Evolutionary conservation across 1,140 invertebrate species (phyloP).

Genomic region (Drosophila paulistorum): DNA sequence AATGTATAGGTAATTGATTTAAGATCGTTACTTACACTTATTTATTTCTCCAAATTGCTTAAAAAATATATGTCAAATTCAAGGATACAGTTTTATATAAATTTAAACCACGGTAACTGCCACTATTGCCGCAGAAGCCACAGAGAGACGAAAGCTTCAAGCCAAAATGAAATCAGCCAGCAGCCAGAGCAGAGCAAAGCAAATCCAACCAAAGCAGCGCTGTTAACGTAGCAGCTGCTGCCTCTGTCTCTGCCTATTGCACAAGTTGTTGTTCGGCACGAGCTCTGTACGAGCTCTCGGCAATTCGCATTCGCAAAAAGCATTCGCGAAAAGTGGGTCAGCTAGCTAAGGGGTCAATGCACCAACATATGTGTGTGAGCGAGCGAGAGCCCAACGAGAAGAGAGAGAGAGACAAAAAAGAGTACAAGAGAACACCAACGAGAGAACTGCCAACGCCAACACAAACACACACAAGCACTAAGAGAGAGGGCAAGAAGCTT

Average conservation of each 20-base stretch:
- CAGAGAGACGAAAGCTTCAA: constrained; percentile 12
- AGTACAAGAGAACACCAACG: constrained; percentile 8
- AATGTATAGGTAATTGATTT: too few relatives aligned
- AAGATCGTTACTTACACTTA: too few relatives aligned
- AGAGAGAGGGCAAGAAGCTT: constrained; percentile 16
- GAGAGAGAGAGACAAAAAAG: constrained; percentile 30
- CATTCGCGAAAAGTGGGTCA: constrained; percentile 77
- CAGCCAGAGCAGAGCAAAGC: constrained; percentile 29
- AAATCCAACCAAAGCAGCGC: constrained; percentile 39
- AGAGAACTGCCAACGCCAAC: constrained; percentile 11
- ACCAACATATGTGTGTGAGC: constrained; percentile 55
- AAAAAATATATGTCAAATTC: too few relatives aligned
- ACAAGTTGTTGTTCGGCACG: constrained; percentile 70
- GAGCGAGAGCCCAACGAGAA: constrained; percentile 8
- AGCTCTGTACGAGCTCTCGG: constrained; percentile 47
- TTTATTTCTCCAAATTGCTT: too few relatives aligned
- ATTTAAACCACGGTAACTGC: constrained; percentile 5
- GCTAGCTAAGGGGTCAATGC: constrained; percentile 76
- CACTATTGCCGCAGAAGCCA: constrained; percentile 14
- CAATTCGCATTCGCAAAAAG: constrained; percentile 68
- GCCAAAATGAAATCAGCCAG: constrained; percentile 19
- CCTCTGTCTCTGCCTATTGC: constrained; percentile 50
- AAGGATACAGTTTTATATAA: not conserved
- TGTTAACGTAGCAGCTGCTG: constrained; percentile 34
- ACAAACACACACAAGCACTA: constrained; percentile 18